Conservation (phyloP, 2,113 vertebrate genomes). For the Sminthopsis crassicaudata region DNA sequence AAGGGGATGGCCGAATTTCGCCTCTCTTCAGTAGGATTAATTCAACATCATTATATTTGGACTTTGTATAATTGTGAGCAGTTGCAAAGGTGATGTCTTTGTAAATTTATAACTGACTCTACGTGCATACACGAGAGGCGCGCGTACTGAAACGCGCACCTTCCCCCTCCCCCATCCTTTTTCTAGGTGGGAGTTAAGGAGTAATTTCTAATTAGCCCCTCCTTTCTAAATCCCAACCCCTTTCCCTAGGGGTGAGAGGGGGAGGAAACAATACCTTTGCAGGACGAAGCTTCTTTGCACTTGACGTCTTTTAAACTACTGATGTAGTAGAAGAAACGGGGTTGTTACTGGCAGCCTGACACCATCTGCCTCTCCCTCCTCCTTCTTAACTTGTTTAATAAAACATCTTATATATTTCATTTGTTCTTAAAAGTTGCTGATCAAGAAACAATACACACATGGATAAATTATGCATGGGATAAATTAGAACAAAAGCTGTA, state of each 20-base stretch:
- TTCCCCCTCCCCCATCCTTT: conserved; percentile 4
- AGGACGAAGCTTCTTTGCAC: conserved; percentile 61
- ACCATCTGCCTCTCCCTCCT: conserved; percentile 68
- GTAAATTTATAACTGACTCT: conserved; percentile 31
- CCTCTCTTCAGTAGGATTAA: conserved; percentile 43
- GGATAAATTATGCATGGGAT: conserved; percentile 84
- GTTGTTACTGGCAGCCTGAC: conserved; percentile 61
- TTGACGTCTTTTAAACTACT: conserved; percentile 75
- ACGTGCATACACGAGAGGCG: not conserved
- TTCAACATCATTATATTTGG: conserved; percentile 50
- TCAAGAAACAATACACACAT: conserved; percentile 82
- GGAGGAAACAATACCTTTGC: conserved; percentile 83
- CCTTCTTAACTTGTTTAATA: conserved; percentile 79
- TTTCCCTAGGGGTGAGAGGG: conserved; percentile 65
- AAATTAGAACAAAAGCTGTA: conserved; percentile 85
- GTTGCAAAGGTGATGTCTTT: conserved; percentile 43
- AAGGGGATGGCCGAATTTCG: conserved; percentile 2
- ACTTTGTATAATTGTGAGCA: conserved; percentile 60
- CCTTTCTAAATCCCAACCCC: conserved; percentile 56
- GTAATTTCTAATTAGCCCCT: conserved; percentile 80
- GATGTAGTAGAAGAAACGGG: conserved; percentile 22
- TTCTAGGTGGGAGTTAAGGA: conserved; percentile 63
- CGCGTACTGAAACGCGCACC: not conserved
- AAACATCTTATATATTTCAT: conserved; percentile 81
- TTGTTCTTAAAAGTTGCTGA: conserved; percentile 84